Evolutionary conservation across 1,140 invertebrate species (phyloP), one percentile per base, ranked within the genome.

Genomic region (Saccostrea glomerata): DNA sequence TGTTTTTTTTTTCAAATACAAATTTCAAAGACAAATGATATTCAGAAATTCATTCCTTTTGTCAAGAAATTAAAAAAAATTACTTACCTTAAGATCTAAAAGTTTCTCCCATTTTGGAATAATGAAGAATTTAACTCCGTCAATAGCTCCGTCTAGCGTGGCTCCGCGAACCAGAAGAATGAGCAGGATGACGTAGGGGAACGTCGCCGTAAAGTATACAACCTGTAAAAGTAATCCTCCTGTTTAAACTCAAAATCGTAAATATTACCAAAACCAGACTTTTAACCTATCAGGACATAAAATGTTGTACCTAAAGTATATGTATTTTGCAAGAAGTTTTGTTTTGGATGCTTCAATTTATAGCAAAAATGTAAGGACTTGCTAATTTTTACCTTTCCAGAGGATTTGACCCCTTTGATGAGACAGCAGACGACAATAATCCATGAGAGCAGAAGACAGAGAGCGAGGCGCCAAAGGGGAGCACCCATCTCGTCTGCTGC

Each of bases 331-430:
- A n/a, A 11, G 30, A 11, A 77, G 5, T 7, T n/a, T 15, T 77
- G 25, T 23, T 5, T 77, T 12, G 7, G 5, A 20, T 77, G 25
- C 73, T 17, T 84, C 2, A 47, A 47, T 47, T 47, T 47, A 47
- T 47, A 47, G 2, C 40, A 2, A 47, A 47, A 47, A 47, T 47
- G 40, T 2, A 47, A 3, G 40, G 40, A 56, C 47, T n/a, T n/a
- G n/a, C n/a, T n/a, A n/a, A n/a, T n/a, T n/a, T n/a, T 88, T 90
- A 97, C 97, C 96, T 99, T 99, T 88, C 98, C 98, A 0, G 98
- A 99, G 4, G 98, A 98, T 17, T 98, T 98, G 66, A 99, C 99
- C 36, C 99, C 99, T 95, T 99, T 99, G 86, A 98, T 98, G 97
- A 99, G 98, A 95, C 98, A 99, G 94, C 99, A 96, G 93, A 99